A percentile compares a stretch with the other conserved stretches of the same genome.
phyloP scores from a whole-genome alignment of 2,113 vertebrate genomes.

The Datnioides undecimradiatus region DNA sequence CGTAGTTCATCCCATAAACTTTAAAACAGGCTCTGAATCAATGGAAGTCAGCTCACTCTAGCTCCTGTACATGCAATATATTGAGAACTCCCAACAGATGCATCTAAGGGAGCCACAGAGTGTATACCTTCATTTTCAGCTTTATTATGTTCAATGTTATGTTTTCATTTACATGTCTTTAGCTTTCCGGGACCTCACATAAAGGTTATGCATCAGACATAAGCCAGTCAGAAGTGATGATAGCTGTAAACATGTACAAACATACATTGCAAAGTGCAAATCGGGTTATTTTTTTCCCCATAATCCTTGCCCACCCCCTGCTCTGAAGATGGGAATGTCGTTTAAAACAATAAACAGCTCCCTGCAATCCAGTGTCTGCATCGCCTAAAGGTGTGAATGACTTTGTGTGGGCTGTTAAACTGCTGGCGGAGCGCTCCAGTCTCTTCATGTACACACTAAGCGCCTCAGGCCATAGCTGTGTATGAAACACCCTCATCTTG shows the following conservation, averaged over 20 bases:
- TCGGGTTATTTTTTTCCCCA: neutral
- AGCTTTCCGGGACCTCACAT: constrained; percentile 10
- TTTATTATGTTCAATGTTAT: too few relatives aligned
- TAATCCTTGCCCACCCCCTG: constrained; percentile 16
- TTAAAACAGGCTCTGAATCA: too few relatives aligned
- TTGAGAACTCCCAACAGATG: too few relatives aligned
- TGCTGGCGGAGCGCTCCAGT: neutral
- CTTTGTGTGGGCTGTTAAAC: constrained; percentile 54
- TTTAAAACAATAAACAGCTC: constrained; percentile 22
- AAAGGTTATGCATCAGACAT: neutral
- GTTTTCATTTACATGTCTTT: constrained; percentile 20
- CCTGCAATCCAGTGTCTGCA: constrained; percentile 3
- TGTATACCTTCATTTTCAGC: too few relatives aligned
- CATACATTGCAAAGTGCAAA: constrained; percentile 1
- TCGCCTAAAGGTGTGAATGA: constrained; percentile 44
- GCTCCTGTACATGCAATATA: too few relatives aligned
- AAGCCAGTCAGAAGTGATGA: neutral
- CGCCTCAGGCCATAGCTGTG: constrained; percentile 29
- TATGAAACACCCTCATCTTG: neutral
- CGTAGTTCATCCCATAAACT: too few relatives aligned
- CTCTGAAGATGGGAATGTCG: constrained; percentile 30
- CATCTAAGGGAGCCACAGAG: too few relatives aligned
- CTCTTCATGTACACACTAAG: constrained; percentile 26
- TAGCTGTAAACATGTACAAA: constrained; percentile 2
- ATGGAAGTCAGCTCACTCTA: too few relatives aligned